These are phyloP conservation scores for Drosophila kikkawai DNA, from an alignment of 1,140 invertebrate species.

Conservation along the genomic window DNA sequence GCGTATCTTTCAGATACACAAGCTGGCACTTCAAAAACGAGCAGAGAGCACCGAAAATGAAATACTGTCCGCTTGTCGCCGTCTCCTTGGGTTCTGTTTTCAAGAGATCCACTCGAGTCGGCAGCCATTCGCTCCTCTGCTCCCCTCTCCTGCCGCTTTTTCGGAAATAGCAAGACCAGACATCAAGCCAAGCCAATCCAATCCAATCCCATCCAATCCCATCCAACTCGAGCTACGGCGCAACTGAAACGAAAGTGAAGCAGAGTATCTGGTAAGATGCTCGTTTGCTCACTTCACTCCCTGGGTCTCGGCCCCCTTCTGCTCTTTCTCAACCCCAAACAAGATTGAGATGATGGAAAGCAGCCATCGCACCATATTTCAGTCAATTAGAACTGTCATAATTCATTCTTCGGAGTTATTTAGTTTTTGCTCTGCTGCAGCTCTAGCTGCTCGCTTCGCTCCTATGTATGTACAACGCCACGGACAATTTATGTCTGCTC, in stretches of 20 bases:
- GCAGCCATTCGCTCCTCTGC: slow-evolving; percentile 44
- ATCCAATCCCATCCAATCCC: slow-evolving; percentile 53
- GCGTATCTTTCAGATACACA: slow-evolving; percentile 83
- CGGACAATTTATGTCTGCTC: slow-evolving; percentile 74
- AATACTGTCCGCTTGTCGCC: slow-evolving; percentile 70
- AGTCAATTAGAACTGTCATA: slow-evolving; percentile 85
- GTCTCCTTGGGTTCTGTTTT: slow-evolving; percentile 71
- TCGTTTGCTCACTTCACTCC: slow-evolving; percentile 64
- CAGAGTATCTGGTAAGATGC: slow-evolving; percentile 76
- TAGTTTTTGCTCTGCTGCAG: slow-evolving; percentile 53
- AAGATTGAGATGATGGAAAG: slow-evolving; percentile 73
- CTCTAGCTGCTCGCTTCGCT: slow-evolving; percentile 21
- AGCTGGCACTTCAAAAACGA: slow-evolving; percentile 77
- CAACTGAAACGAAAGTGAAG: slow-evolving; percentile 69
- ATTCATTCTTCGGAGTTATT: slow-evolving; percentile 84
- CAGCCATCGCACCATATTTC: slow-evolving; percentile 84
- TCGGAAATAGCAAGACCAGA: slow-evolving; percentile 42
- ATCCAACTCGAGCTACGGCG: slow-evolving; percentile 51
- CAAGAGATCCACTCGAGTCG: slow-evolving; percentile 64
- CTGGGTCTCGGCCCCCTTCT: slow-evolving; percentile 7
- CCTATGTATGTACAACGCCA: slow-evolving; percentile 27
- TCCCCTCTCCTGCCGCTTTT: slow-evolving; percentile 20
- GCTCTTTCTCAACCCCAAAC: slow-evolving; percentile 25
- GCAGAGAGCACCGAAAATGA: slow-evolving; percentile 35
- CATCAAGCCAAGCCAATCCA: slow-evolving; percentile 30